Conservation (phyloP, 2,113 vertebrate genomes). For the Paratilapia polleni region DNA sequence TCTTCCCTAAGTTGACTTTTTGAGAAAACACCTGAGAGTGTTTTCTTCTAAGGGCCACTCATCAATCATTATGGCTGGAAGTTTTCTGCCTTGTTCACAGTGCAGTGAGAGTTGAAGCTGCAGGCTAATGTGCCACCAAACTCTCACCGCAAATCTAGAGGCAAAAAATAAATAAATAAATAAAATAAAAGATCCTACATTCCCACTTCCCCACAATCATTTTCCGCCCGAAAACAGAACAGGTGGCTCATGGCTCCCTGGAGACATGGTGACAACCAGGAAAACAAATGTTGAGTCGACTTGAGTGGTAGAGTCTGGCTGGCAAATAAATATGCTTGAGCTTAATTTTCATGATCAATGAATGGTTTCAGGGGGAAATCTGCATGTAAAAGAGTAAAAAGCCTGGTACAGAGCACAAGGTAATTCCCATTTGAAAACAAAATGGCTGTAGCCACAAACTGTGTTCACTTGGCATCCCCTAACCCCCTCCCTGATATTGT, state of each 20-base stretch:
- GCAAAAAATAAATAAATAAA: constrained; percentile 27
- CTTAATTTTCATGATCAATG: constrained; percentile 72
- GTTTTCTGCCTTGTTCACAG: constrained; percentile 42
- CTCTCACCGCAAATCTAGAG: constrained; percentile 32
- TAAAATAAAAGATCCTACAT: constrained; percentile 7
- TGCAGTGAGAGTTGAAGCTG: constrained; percentile 37
- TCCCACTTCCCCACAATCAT: constrained; percentile 44
- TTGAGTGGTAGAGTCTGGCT: constrained; percentile 57
- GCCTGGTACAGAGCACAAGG: constrained; percentile 22
- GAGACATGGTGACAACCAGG: constrained; percentile 64
- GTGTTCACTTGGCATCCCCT: constrained; percentile 41
- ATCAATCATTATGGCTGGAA: constrained; percentile 63
- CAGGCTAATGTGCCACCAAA: constrained; percentile 49
- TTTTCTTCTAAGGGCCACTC: constrained; percentile 20
- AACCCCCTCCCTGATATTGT: not conserved
- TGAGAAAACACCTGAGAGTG: constrained; percentile 34
- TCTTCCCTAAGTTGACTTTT: constrained; percentile 37
- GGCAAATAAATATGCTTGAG: constrained; percentile 60
- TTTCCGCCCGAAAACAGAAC: constrained; percentile 52
- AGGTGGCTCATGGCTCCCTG: constrained; percentile 68
- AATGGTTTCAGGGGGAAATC: constrained; percentile 45
- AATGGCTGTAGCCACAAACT: constrained; percentile 55
- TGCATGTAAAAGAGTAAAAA: constrained; percentile 39
- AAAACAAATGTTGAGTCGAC: constrained; percentile 75
- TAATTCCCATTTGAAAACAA: constrained; percentile 56